Conservation (phyloP, 2,888 invertebrate species). For the Melinaea marsaeus region DNA sequence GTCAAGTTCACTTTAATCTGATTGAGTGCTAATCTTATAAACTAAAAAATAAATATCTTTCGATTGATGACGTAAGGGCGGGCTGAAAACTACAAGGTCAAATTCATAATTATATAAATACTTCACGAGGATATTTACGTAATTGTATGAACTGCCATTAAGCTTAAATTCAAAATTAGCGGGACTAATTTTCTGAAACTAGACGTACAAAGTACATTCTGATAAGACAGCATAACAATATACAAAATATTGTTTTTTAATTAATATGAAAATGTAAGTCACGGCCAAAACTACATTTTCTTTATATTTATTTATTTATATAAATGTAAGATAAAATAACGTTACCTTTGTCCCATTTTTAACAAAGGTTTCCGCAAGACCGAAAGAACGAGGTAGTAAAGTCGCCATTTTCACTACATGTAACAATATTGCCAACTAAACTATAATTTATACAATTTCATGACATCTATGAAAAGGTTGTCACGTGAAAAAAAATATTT, state of each 20-base stretch:
- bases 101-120: slow-evolving; percentile 49
- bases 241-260: neutral
- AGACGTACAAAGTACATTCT: slow-evolving; percentile 13
- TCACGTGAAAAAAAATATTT: slow-evolving; percentile 7
- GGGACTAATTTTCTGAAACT: slow-evolving; percentile 14
- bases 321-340: slow-evolving; percentile 1
- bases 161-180: slow-evolving; percentile 30
- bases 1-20: slow-evolving; percentile 15
- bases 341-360: slow-evolving; percentile 86
- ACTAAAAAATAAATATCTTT: slow-evolving; percentile 36
- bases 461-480: slow-evolving; percentile 3
- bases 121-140: slow-evolving; percentile 24
- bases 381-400: slow-evolving; percentile 84
- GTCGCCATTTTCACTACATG: slow-evolving; percentile 82
- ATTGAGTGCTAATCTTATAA: slow-evolving; percentile 17
- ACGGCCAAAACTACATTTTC: too few species aligned
- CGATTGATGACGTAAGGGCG: slow-evolving; percentile 66
- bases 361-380: slow-evolving; percentile 82
- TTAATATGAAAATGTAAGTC: too few species aligned
- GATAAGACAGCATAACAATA: slow-evolving; percentile 8
- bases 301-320: neutral
- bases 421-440: slow-evolving; percentile 13
- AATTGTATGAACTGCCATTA: slow-evolving; percentile 6
- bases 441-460: neutral
- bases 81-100: slow-evolving; percentile 68